Base-by-base conservation (phyloP, 1,140 invertebrate genomes). In the Cataglyphis hispanica region DNA sequence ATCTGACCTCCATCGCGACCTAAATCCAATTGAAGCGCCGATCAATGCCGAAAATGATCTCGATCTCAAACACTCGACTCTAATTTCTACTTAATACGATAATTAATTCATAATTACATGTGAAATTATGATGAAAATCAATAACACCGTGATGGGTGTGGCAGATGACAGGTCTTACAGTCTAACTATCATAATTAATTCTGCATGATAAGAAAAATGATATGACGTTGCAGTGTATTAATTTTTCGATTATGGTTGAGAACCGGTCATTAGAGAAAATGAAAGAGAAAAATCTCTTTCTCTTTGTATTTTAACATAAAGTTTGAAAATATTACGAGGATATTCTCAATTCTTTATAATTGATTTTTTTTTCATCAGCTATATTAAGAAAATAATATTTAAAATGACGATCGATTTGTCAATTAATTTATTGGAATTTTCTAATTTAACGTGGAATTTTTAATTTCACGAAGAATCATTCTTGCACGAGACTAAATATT, bases 1-100 rank as follows among this genome's bases (percentile, higher is more conserved):
- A 53, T 83, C 53, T 83, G 53, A 83, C 78, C 53, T 83, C 16
- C 13, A 72, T 3, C 4, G 53, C 37, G 53, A 83, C 67, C 53
- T 34, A 72, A 13, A 83, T 83, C 37, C 25, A 67, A 83, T 81
- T 66, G 50, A 81, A 37, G 16, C 74, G 25, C 37, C 53, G 60
- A 83, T 86, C 69, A 19, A 64, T 31, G 37, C 25, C 67, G 67
- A 83, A 80, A 83, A 72, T 11, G 50, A 27, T 78, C 40, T 40
- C 53, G 50, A 80, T 80, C 11, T n/a, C 64, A 13, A n/a, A 4
- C 19, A 34, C 6, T 50, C 7, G n/a, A 25, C 8, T 46, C 7
- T 3, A n/a, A 72, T 46, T 60, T 25, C 5, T 1, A 25, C 1
- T 50, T 66, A 43, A 40, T 37, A 22, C 5, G 0, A 50, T 34